phyloP scores from a whole-genome alignment of 53 echinoderm and acorn worm genomes.

The Actinopyga echinites region DNA sequence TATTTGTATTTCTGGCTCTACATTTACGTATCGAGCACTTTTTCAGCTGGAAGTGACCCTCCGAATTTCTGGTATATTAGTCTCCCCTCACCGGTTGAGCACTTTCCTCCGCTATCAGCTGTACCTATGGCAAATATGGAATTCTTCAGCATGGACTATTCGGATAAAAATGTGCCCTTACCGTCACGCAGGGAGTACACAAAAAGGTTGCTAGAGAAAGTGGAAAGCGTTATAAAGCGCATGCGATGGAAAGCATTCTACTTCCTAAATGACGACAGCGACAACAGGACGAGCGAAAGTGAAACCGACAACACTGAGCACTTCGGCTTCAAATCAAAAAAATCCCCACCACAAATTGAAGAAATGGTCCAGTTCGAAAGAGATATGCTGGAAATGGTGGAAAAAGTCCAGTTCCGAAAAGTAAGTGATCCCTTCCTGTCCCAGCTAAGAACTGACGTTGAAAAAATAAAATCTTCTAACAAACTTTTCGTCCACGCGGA shows the following conservation, averaged over 20 bases:
- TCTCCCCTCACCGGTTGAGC: background rate
- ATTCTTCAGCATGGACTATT: background rate
- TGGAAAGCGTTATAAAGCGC: background rate
- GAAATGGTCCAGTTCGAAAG: background rate
- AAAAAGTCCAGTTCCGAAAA: background rate
- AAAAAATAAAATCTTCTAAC: background rate
- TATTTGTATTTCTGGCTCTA: too few relatives aligned
- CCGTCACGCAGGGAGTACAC: background rate
- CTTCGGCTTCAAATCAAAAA: constrained; percentile 3
- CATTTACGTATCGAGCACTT: too few relatives aligned
- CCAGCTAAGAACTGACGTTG: background rate
- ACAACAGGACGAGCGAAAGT: background rate
- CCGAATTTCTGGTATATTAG: too few relatives aligned
- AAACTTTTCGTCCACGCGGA: background rate
- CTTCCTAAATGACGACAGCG: background rate
- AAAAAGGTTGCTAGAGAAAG: background rate
- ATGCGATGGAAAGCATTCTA: background rate
- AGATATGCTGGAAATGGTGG: background rate
- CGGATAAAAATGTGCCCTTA: background rate
- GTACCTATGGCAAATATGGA: background rate
- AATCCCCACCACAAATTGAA: background rate
- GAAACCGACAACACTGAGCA: background rate
- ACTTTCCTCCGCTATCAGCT: background rate
- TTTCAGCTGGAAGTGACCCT: too few relatives aligned
- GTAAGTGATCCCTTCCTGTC: too few relatives aligned